Conservation (phyloP, 2,888 invertebrate genomes). For the Nebria salina region DNA sequence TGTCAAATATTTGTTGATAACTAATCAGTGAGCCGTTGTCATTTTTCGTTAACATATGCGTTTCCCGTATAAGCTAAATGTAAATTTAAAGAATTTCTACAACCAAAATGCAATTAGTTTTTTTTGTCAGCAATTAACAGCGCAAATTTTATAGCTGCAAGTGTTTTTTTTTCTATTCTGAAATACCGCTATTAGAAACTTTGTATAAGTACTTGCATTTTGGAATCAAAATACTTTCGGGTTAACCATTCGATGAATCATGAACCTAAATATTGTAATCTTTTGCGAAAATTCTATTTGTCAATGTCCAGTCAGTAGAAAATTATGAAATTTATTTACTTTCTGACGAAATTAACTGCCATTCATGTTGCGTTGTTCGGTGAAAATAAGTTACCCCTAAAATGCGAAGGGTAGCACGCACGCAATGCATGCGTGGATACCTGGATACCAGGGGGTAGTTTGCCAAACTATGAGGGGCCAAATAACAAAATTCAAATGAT, state of each 20-base stretch:
- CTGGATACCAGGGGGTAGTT: neutral
- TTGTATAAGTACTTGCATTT: neutral
- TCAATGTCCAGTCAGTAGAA: neutral
- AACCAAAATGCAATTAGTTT: slow-evolving; percentile 17
- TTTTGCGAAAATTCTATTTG: neutral
- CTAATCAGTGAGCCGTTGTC: slow-evolving; percentile 36
- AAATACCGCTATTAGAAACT: neutral
- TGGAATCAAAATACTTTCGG: no score
- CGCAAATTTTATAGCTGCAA: neutral
- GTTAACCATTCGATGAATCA: neutral
- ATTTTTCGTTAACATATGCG: slow-evolving; percentile 37
- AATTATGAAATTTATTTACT: neutral
- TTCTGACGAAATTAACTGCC: neutral
- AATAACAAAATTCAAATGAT: neutral
- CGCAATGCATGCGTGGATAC: neutral
- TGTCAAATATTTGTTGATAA: slow-evolving; percentile 46
- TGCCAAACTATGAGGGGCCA: neutral
- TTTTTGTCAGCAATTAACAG: neutral
- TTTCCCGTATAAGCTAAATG: slow-evolving; percentile 12
- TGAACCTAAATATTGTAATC: neutral
- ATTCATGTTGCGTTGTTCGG: neutral
- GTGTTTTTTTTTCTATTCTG: neutral
- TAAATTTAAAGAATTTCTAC: neutral
- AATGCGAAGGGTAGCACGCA: neutral
- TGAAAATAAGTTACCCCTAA: neutral